A percentile compares a stretch with the other conserved stretches of the same genome.
phyloP scores from a whole-genome alignment of 2,888 invertebrate genomes.

The Caenorhabditis sp. region DNA sequence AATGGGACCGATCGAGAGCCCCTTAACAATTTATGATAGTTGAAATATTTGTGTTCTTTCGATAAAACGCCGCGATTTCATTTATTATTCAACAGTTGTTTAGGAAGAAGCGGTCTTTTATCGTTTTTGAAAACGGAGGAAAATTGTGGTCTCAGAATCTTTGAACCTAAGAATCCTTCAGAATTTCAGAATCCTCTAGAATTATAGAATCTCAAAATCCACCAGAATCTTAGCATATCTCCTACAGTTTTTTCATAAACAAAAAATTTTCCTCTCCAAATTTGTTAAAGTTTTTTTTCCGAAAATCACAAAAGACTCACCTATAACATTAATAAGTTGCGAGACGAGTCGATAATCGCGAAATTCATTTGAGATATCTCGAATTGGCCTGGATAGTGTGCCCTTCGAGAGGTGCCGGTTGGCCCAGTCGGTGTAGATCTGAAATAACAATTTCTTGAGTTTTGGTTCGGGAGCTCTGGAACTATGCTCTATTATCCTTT shows the following conservation, averaged over 20 bases:
- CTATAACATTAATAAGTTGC: slow-evolving; percentile 76
- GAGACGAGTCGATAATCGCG: slow-evolving; percentile 77
- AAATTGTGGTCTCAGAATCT: too few relatives aligned
- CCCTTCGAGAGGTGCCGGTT: slow-evolving; percentile 76
- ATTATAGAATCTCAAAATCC: too few relatives aligned
- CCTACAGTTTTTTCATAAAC: too few relatives aligned
- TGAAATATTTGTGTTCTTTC: slow-evolving; percentile 26
- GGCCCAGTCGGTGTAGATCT: slow-evolving; percentile 82
- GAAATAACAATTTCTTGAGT: too few relatives aligned
- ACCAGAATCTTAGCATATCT: too few relatives aligned
- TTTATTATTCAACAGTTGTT: slow-evolving; percentile 27
- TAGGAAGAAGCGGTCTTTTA: neutral
- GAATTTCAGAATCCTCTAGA: too few relatives aligned
- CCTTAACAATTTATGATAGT: slow-evolving; percentile 47
- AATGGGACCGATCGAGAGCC: slow-evolving; percentile 6
- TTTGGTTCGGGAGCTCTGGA: neutral
- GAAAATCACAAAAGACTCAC: slow-evolving; percentile 69
- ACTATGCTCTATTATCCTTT: neutral
- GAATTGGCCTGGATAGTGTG: slow-evolving; percentile 64
- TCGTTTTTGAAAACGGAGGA: too few relatives aligned
- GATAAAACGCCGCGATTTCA: slow-evolving; percentile 29
- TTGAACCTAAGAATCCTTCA: too few relatives aligned
- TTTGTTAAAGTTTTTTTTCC: neutral
- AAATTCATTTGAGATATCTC: slow-evolving; percentile 78
- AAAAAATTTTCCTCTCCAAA: neutral